A percentile compares a stretch with the other conserved stretches of the same genome.
phyloP scores from a whole-genome alignment of 2,797 vertebrate genomes.

The Chiloscyllium punctatum region DNA sequence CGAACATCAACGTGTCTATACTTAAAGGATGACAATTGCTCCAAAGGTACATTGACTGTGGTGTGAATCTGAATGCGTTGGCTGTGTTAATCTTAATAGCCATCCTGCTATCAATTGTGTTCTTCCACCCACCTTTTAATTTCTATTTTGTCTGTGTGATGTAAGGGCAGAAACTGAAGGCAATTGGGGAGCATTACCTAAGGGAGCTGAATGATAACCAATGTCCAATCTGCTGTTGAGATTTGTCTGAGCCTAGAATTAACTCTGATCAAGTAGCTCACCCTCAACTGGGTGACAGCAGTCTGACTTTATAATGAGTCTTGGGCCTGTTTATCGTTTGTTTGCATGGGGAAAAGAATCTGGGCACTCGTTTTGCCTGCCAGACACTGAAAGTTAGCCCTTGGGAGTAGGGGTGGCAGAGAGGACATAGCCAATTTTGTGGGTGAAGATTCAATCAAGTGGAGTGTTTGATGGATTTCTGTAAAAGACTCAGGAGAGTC shows the following conservation, averaged over 20 bases:
- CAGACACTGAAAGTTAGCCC: neutral
- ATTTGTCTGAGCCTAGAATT: neutral
- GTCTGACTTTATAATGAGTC: too few species aligned
- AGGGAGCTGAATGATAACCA: neutral
- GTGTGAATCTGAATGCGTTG: neutral
- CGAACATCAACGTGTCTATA: neutral
- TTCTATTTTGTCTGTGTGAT: neutral
- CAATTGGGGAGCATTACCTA: neutral
- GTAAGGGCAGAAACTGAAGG: neutral
- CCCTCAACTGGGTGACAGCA: too few species aligned
- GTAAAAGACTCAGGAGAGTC: neutral
- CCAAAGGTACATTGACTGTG: neutral
- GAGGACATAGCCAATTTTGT: neutral
- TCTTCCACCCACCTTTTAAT: neutral
- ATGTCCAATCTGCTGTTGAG: neutral
- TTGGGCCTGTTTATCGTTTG: neutral
- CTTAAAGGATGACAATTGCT: neutral
- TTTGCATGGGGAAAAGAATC: neutral
- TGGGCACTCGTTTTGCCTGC: neutral
- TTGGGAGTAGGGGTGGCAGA: neutral
- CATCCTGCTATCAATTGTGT: neutral
- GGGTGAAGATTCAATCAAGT: neutral
- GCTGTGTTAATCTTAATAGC: neutral
- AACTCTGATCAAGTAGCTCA: neutral
- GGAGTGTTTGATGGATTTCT: neutral